Evolutionary conservation across 2,113 vertebrate species (phyloP), one percentile per base, ranked within the genome.

Genomic region (Actenoides lindsayi): DNA sequence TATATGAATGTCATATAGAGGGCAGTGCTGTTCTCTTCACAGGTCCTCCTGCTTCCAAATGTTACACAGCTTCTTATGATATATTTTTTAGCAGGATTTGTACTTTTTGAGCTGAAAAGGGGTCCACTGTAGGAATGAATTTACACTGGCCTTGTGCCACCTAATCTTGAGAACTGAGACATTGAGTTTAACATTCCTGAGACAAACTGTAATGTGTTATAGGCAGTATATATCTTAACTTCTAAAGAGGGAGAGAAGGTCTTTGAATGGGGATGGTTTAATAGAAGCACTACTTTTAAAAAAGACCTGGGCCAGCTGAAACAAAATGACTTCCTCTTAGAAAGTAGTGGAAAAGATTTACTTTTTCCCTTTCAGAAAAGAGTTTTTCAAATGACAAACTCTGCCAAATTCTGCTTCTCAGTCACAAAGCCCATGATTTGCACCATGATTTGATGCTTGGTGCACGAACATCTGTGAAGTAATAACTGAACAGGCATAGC

Each of bases 1-100:
- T 86, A 82, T 83, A 70, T 75, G 51, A 92, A 90, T 87, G 83
- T 87, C 95, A 89, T 50, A 93, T 90, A 96, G 90, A 96, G 90
- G 92, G 71, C 93, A 96, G 76, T 90, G 56, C 86, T 90, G 88
- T 59, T 59, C 69, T 95, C 93, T 94, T 96, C 83, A 63, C 67
- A 74, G 76, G 64, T 33, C 79, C 30, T 79, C 41, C 37, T 84
- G 54, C 54, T 95, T 93, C 93, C 82, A 88, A 88, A 93, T 70
- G 79, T 90, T 93, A 74, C 60, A 83, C 18, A 0, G 0, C 46
- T 90, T n/a, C 37, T 78, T 53, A 60, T 19, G 35, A 30, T 54
- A 4, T 16, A 42, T 86, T 65, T 95, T 93, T 94, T 19, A 87
- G 30, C n/a, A 68, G 68, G 50, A 86, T 95, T 95, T 80, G 46